Conservation (phyloP, 2,888 invertebrate genomes). For the Aphidius colemani region DNA sequence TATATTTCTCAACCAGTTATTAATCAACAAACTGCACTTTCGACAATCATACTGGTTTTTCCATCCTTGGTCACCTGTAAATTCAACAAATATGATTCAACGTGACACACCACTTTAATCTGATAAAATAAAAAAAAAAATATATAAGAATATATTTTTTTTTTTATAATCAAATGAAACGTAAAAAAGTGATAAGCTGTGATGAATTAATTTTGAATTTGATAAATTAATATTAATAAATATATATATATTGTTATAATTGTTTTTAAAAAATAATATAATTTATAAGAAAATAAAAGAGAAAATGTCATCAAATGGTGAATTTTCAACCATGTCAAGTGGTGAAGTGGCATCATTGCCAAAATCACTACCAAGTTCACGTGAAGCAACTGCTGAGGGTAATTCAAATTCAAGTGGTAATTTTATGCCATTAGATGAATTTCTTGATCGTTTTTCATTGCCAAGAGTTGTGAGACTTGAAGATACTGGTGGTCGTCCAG, state of each 20-base stretch:
- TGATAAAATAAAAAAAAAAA: not conserved
- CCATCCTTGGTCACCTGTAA: not conserved
- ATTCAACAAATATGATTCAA: constrained; percentile 1
- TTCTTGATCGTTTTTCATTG: constrained; percentile 59
- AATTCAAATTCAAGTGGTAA: constrained; percentile 50
- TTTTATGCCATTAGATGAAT: constrained; percentile 56
- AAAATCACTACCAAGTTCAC: constrained; percentile 53
- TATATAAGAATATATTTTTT: too few species aligned
- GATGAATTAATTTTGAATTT: constrained; percentile 9
- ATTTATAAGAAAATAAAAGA: not conserved
- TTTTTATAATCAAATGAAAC: not conserved
- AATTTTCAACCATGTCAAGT: constrained; percentile 56
- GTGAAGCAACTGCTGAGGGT: constrained; percentile 55
- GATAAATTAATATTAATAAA: constrained; percentile 1
- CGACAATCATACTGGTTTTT: constrained; percentile 12
- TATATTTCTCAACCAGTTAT: constrained; percentile 40
- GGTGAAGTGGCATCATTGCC: constrained; percentile 53
- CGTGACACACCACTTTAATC: constrained; percentile 1
- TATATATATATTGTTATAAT: not conserved
- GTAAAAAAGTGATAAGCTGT: constrained; percentile 8
- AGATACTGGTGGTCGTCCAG: constrained; percentile 60
- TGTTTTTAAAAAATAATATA: not conserved
- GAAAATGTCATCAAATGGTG: constrained; percentile 55
- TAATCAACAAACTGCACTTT: constrained; percentile 22
- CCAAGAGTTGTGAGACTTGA: constrained; percentile 59